A percentile compares a stretch with the other conserved stretches of the same genome.
Evolutionary conservation across 35 echinoderm and acorn worm genomes (phyloP).

Genomic region (Stichopus chloronotus): DNA sequence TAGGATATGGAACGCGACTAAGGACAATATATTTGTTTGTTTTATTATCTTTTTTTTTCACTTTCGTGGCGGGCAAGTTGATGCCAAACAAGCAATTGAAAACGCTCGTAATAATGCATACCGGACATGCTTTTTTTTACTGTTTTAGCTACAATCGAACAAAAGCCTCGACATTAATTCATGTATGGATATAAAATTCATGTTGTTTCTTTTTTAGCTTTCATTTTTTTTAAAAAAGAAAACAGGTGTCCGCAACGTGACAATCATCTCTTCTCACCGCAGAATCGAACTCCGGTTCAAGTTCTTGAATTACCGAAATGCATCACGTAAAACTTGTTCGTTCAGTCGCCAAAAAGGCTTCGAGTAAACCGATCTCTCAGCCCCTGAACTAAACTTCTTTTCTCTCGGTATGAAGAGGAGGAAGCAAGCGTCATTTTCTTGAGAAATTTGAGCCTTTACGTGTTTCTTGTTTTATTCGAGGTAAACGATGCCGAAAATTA

Average conservation of each 20-base stretch:
- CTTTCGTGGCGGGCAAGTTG: too few relatives aligned
- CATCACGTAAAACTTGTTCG: not conserved
- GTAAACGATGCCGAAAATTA: slow-evolving; percentile 46
- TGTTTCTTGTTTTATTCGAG: slow-evolving; percentile 1
- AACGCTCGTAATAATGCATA: too few relatives aligned
- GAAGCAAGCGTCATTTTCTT: slow-evolving; percentile 11
- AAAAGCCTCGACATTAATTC: too few relatives aligned
- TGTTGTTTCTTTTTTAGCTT: too few relatives aligned
- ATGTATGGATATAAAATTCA: too few relatives aligned
- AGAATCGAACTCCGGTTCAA: not conserved
- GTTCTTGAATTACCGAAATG: not conserved
- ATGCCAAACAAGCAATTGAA: too few relatives aligned
- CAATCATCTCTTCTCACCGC: not conserved
- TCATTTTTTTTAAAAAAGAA: not conserved
- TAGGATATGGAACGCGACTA: too few relatives aligned
- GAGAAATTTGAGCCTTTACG: not conserved
- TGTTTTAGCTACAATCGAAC: too few relatives aligned
- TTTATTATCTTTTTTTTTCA: too few relatives aligned
- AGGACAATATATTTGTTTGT: too few relatives aligned
- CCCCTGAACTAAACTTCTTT: not conserved
- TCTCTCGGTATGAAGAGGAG: not conserved
- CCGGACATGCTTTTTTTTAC: too few relatives aligned
- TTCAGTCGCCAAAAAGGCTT: slow-evolving; percentile 1
- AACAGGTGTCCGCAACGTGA: not conserved
- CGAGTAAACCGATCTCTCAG: slow-evolving; percentile 4